phyloP scores from a whole-genome alignment of 2,797 vertebrate species.

The Chaetophractus vellerosus region DNA sequence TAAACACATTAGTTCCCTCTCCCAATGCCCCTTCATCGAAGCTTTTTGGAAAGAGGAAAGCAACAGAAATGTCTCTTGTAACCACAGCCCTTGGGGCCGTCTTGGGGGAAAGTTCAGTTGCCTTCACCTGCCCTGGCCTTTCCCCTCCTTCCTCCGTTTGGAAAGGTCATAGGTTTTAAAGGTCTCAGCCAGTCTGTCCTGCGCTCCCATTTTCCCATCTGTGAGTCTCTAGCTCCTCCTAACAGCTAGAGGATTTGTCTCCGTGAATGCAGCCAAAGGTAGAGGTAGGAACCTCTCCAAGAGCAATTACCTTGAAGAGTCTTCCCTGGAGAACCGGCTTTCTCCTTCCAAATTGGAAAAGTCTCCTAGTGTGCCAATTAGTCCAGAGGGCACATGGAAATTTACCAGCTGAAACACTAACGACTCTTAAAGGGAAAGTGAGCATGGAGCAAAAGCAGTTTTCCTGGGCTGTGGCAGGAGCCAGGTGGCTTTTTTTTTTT shows the following conservation, averaged over 20 bases:
- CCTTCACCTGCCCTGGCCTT: conserved; percentile 44
- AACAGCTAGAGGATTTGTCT: conserved; percentile 48
- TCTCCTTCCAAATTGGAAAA: conserved; percentile 74
- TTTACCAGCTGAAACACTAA: conserved; percentile 21
- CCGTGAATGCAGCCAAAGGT: conserved; percentile 45
- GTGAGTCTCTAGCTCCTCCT: conserved; percentile 43
- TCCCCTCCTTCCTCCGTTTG: conserved; percentile 10
- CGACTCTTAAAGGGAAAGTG: conserved; percentile 72
- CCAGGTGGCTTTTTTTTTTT: neutral
- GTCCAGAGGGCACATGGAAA: conserved; percentile 78
- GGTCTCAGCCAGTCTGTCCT: neutral
- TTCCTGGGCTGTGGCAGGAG: neutral
- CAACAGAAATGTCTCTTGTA: neutral
- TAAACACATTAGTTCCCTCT: neutral
- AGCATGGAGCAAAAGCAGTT: neutral
- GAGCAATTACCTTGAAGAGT: conserved; percentile 74
- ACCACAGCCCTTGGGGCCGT: neutral
- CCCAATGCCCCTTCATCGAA: neutral
- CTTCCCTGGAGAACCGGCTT: conserved; percentile 66
- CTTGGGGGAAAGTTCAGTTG: neutral
- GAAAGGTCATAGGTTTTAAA: conserved; percentile 68
- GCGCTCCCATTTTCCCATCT: neutral
- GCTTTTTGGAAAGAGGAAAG: neutral
- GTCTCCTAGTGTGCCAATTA: conserved; percentile 69
- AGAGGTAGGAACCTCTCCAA: conserved; percentile 18